Base-by-base conservation (phyloP, 2,113 vertebrate genomes). In the Verasper variegatus region DNA sequence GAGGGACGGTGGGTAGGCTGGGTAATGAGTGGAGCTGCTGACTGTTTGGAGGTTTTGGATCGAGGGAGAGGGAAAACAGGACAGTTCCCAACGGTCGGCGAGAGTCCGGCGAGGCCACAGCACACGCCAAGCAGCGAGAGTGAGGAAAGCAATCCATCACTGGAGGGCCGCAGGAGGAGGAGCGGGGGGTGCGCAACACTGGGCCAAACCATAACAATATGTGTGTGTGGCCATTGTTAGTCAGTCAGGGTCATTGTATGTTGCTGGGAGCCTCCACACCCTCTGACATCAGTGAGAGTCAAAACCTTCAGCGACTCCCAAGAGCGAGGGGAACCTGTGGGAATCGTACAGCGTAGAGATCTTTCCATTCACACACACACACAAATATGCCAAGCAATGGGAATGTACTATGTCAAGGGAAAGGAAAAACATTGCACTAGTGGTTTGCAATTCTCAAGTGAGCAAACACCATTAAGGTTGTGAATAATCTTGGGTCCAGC, bases 131-230 rank as follows among this genome's bases (percentile, higher is more conserved):
- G 80, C 83, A 75, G 21, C 54, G 45, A 62, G 75, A 86, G 86
- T 86, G 87, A 86, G 75, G 91, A 92, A 89, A 91, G 88, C 88
- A 83, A 93, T 94, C 86, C 76, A 92, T 92, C 91, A 91, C 55
- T 65, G 71, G 64, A 81, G 65, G 77, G 63, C 64, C 78, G 59
- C 49, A 4, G 71, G 71, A 85, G 73, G 70, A 80, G 73, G 66
- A 40, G 71, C 24, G 58, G 69, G 57, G 9, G 71, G 27, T 27
- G 26, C 70, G 9, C 54, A 57, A 82, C 69, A 59, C 62, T 61
- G 73, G 78, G 76, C 76, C 71, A 85, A 86, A 89, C 13, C 66
- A 74, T 80, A 90, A 90, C 88, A 90, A 86, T 85, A 75, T 87
- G 71, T 88, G 85, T 89, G 84, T 81, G 80, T 86, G 84, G 74